Conservation (phyloP, 2,797 vertebrate genomes). For the Eulemur mongoz region DNA sequence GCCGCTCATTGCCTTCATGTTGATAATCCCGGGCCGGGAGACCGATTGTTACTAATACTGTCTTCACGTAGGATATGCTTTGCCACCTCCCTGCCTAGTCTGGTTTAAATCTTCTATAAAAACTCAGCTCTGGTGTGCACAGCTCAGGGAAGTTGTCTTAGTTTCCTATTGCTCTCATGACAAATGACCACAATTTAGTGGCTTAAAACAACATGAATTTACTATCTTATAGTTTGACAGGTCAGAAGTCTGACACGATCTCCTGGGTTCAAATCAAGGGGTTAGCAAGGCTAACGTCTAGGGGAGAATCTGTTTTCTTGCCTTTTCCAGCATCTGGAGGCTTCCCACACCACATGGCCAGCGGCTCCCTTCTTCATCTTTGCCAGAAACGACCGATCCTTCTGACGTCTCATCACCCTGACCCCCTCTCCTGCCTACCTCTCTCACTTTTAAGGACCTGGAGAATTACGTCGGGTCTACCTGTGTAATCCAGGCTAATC, state of each 20-base stretch:
- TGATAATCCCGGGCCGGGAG: neutral
- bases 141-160: neutral
- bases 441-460: neutral
- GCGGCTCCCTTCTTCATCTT: neutral
- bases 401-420: accelerated
- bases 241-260: accelerated
- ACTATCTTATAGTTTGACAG: no score
- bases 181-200: neutral
- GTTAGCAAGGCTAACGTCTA: neutral
- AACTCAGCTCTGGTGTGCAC: neutral
- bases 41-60: no score
- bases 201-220: neutral
- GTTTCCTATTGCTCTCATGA: neutral
- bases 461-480: no score
- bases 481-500: neutral
- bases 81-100: neutral
- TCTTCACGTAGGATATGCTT: neutral
- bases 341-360: accelerated
- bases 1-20: neutral
- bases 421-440: neutral
- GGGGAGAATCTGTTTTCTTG: neutral
- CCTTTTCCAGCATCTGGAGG: neutral
- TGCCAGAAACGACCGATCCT: accelerated
- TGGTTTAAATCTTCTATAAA: neutral
- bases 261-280: neutral